A percentile compares a stretch with the other conserved stretches of the same genome.
These are phyloP conservation scores for Halcyon smyrnensis DNA, from an alignment of 2,797 vertebrate species.

Conservation along the genomic window DNA sequence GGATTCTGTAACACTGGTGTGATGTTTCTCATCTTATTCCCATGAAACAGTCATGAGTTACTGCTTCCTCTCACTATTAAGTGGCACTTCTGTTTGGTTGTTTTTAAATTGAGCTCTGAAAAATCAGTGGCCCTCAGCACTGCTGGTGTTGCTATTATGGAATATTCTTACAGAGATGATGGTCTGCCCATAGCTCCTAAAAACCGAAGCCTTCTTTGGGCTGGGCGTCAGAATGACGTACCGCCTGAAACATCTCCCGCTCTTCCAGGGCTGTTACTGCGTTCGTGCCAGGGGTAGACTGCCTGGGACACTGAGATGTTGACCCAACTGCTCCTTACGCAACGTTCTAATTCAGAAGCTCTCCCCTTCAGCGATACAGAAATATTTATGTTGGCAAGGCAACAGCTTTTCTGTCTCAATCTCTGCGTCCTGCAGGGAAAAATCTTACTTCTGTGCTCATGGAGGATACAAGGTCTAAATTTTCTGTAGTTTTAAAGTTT, in stretches of 20 bases:
- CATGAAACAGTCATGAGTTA: not conserved
- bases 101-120: not conserved
- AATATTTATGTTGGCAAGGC: constrained; percentile 66
- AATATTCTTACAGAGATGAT: not conserved
- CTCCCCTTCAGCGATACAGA: not conserved
- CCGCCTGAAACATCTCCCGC: not conserved
- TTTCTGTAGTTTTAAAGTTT: not conserved
- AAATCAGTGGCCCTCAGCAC: not conserved
- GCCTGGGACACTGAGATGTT: constrained; percentile 19
- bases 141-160: fast-evolving
- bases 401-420: not conserved
- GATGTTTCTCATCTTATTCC: not conserved
- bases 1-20: not conserved
- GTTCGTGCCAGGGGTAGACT: not conserved
- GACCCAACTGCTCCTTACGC: not conserved
- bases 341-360: constrained; percentile 6
- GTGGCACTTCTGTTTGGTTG: not conserved
- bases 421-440: not conserved
- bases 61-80: not conserved
- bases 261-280: not conserved
- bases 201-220: not conserved
- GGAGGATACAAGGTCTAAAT: not conserved
- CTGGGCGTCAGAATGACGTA: not conserved
- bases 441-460: not conserved
- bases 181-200: fast-evolving